A percentile compares a stretch with the other conserved stretches of the same genome.
Conservation (phyloP, 2,113 vertebrate species). For the Dicerorhinus sumatrensis region DNA sequence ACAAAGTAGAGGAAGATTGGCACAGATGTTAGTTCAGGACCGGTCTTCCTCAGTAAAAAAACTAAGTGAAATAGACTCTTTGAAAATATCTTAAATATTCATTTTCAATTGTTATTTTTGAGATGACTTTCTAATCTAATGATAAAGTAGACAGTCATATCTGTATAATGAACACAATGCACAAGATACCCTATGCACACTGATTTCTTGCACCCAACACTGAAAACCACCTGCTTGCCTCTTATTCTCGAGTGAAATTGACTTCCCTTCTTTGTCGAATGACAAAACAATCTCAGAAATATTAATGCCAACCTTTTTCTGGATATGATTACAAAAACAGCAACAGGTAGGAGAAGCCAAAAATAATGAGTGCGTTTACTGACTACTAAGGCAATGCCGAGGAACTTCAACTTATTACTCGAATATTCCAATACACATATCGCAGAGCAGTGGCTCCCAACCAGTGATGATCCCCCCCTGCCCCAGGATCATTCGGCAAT, state of each 20-base stretch:
- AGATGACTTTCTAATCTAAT: background rate
- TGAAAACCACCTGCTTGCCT: background rate
- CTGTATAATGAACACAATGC: background rate
- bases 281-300: conserved; percentile 4
- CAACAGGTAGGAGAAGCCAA: background rate
- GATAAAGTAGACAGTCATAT: background rate
- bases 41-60: background rate
- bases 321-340: background rate
- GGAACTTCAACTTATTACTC: background rate
- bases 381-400: background rate
- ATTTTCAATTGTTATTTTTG: background rate
- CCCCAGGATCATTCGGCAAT: no score
- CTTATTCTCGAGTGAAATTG: background rate
- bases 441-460: background rate
- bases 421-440: background rate
- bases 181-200: background rate
- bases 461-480: background rate
- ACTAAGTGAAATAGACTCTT: background rate
- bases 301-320: background rate
- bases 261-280: background rate
- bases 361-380: background rate
- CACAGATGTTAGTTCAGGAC: no score
- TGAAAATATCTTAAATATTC: background rate
- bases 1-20: no score
- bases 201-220: background rate